Conservation (phyloP, 2,797 vertebrate genomes). For the Denticeps clupeoides region DNA sequence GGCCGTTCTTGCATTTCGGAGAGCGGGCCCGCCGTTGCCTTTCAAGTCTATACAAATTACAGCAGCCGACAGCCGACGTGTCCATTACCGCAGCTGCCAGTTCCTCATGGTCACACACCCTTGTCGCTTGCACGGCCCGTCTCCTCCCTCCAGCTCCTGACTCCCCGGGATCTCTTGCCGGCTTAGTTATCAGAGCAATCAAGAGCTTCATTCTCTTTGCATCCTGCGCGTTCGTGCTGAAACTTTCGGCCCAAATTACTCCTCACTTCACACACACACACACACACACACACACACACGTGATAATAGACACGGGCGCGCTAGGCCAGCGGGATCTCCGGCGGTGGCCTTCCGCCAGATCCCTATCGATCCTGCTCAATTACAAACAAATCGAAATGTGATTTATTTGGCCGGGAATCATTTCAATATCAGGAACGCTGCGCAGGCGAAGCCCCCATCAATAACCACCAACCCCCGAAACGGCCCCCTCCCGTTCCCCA, state of each 20-base stretch:
- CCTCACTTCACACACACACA: background rate
- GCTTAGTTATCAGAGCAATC: slow-evolving; percentile 46
- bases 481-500: slow-evolving; percentile 35
- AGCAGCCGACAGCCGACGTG: slow-evolving; percentile 25
- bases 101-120: slow-evolving; percentile 13
- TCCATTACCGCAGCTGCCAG: slow-evolving; percentile 32
- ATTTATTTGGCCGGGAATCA: slow-evolving; percentile 98
- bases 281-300: background rate
- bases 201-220: slow-evolving; percentile 39
- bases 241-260: slow-evolving; percentile 21
- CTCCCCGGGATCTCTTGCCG: background rate
- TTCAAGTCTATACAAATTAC: slow-evolving; percentile 26
- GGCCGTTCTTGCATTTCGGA: slow-evolving; percentile 5
- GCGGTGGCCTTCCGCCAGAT: slow-evolving; percentile 47
- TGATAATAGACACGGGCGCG: slow-evolving; percentile 19
- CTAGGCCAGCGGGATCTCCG: slow-evolving; percentile 22
- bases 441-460: slow-evolving; percentile 69
- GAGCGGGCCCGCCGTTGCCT: slow-evolving; percentile 5
- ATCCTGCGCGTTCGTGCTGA: slow-evolving; percentile 25
- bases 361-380: slow-evolving; percentile 93
- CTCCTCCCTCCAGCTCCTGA: background rate
- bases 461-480: slow-evolving; percentile 67
- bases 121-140: background rate
- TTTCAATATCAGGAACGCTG: slow-evolving; percentile 85
- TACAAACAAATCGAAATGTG: slow-evolving; percentile 99